These are phyloP conservation scores for Zelostemma sp. DNA, from an alignment of 1,140 invertebrate genomes.

Conservation along the genomic window DNA sequence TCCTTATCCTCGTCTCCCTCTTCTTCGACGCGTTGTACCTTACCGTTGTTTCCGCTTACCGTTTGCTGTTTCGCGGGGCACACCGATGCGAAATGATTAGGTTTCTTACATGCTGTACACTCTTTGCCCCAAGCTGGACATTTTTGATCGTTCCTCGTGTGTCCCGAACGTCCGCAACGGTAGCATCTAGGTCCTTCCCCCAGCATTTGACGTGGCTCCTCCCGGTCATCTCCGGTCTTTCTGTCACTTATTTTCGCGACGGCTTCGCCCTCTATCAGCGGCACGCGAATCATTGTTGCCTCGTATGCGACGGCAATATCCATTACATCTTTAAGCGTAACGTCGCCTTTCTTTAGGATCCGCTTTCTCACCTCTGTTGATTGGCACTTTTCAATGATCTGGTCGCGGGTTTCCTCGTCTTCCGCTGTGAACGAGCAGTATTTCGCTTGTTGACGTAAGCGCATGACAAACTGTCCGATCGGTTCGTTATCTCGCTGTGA, in stretches of 20 bases:
- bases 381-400: conserved; percentile 48
- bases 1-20: conserved; percentile 1
- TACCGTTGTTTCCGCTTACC: background rate
- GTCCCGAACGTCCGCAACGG: background rate
- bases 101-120: background rate
- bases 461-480: conserved; percentile 40
- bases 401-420: conserved; percentile 46
- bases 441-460: conserved; percentile 47
- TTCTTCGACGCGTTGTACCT: background rate
- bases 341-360: conserved; percentile 34
- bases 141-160: background rate
- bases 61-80: background rate
- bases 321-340: conserved; percentile 11
- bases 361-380: conserved; percentile 44
- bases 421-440: conserved; percentile 44
- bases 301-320: conserved; percentile 7
- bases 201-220: no score
- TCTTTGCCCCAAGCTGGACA: background rate
- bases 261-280: background rate
- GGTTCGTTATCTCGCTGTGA: conserved; percentile 34
- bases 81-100: background rate
- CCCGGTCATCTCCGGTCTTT: background rate
- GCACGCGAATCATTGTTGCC: conserved; percentile 1
- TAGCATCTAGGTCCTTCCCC: background rate
- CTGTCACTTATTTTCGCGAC: background rate